Evolutionary conservation across 30 jellyfish, hydroid and myxozoan species (phyloP).

Genomic region (Euphysa ruthae): DNA sequence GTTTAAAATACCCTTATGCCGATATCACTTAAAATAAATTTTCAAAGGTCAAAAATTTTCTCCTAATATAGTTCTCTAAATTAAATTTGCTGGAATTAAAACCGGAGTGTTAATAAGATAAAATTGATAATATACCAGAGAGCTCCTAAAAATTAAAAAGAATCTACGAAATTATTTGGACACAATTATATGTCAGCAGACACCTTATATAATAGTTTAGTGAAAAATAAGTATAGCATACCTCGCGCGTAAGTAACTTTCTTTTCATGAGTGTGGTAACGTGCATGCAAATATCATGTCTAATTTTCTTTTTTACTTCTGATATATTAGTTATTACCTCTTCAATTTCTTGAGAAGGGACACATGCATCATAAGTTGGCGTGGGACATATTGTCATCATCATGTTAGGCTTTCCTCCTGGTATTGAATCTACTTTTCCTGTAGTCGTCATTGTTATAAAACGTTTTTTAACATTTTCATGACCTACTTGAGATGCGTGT

Average conservation of each 20-base stretch:
- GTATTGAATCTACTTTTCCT: not conserved
- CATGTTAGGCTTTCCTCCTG: slow-evolving; percentile 1
- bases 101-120: no score
- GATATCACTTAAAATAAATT: no score
- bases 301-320: not conserved
- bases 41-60: no score
- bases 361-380: not conserved
- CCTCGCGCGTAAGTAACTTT: not conserved
- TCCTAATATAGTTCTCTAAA: no score
- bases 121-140: no score
- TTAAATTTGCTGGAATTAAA: no score
- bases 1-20: no score
- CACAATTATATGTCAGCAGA: no score
- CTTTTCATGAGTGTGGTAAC: not conserved
- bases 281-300: not conserved
- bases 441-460: not conserved
- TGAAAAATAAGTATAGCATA: no score
- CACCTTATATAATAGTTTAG: no score
- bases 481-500: not conserved
- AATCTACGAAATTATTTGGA: no score
- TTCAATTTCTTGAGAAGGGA: not conserved
- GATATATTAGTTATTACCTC: not conserved
- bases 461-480: not conserved
- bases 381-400: not conserved
- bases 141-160: no score